Evolutionary conservation across 1,140 invertebrate species (phyloP), one percentile per base, ranked within the genome.

Genomic region (Acromyrmex charruanus): DNA sequence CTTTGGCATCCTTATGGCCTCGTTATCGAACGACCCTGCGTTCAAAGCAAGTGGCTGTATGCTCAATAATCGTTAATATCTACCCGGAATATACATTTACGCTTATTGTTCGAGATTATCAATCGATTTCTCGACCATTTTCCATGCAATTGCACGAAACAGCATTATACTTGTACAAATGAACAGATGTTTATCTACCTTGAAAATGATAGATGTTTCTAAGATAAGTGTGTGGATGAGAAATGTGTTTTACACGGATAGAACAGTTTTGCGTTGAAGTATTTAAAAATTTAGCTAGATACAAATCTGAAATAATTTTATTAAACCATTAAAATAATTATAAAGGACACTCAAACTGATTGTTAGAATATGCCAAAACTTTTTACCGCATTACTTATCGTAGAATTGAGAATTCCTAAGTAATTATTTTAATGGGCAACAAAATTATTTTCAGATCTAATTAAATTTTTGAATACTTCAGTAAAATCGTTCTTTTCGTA

Each of bases 1-100:
- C 88, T 87, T 90, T 89, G 63, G 69, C 82, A 90, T 88, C 88
- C 75, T 87, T 88, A 81, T 81, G 77, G 86, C 66, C 74, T 85
- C 61, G 81, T 90, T 90, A 88, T 85, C 88, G 80, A 81, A 77
- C 58, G 68, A 77, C 77, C 49, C 77, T 58, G 68, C 39, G 72
- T 55, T 77, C 21, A 74, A 55, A 49, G 44, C 88, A 39, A 72
- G 68, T 65, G 80, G 25, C 31, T 55, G 61, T 85, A 77, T 25
- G 88, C 39, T 87, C 79, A 85, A 89, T 89, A 87, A 65, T 77
- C 63, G 75, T 89, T 90, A 87, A 59, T 51, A 66, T 66, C 63
- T 28, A 28, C 28, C 3, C 25, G 28, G 9, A 65, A 85, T 66
- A 85, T 53, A 58, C 9, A 53, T 14, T 74, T 63, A 85, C 44